Evolutionary conservation across 1,140 invertebrate genomes (phyloP), one percentile per base, ranked within the genome.

Genomic region (Kradibia gibbosae): DNA sequence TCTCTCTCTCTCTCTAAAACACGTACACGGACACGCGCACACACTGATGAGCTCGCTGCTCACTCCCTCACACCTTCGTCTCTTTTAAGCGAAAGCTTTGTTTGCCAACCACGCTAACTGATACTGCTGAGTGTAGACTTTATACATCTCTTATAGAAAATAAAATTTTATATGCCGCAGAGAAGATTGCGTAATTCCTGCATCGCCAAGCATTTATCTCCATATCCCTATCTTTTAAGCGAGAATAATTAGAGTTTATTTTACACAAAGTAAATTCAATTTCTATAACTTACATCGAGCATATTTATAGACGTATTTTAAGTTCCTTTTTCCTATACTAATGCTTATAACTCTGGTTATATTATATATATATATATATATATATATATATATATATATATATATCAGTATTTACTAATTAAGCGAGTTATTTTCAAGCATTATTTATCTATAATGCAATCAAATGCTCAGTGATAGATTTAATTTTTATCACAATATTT

Each of bases 101-200:
- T 78, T 78, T 71, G 77, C 48, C 31, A 48, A 67, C 31, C 45
- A 10, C 20, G 60, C 76, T 78, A 78, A 70, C 76, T 25, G 74
- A 77, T 77, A 77, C 53, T 80, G 36, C 71, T 36, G 62, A 55
- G 42, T 53, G 15, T n/a, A 62, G 70, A 45, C 42, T 72, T 42
- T 15, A 31, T n/a, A 50, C 62, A 74, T 74, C 72, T 50, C 72
- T 55, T 34, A 31, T 22, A n/a, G 72, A 55, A 74, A 74, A 36
- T 50, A 74, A 34, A 50, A 53, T 74, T 74, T 74, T 74, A 74
- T 75, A 57, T 53, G 34, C 55, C 15, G 36, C 31, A 39, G 20
- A 50, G 72, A 28, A 60, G 50, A 75, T 75, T n/a, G 73, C 28
- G 48, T 57, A 75, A 75, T 77, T 62, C 48, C 36, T n/a, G 3